A percentile compares a stretch with the other conserved stretches of the same genome.
phyloP scores from a whole-genome alignment of 2,113 vertebrate genomes.

The Callocephalon fimbriatum region DNA sequence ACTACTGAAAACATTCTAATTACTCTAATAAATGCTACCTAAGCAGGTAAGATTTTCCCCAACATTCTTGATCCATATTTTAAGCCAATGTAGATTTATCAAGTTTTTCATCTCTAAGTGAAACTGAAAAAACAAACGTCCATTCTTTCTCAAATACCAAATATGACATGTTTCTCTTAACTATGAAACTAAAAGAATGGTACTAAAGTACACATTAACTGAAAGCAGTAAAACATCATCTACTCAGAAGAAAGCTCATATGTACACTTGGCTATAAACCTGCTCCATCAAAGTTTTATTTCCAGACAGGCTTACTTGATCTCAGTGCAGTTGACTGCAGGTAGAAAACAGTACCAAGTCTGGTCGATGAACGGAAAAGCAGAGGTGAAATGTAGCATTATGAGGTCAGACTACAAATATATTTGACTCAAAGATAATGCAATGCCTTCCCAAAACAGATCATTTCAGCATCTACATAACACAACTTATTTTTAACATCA shows the following conservation, averaged over 20 bases:
- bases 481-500: background rate
- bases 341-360: background rate
- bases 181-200: background rate
- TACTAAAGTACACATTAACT: background rate
- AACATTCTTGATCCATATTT: background rate
- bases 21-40: background rate
- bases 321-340: background rate
- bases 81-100: background rate
- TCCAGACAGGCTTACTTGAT: slow-evolving; percentile 61
- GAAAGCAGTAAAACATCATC: background rate
- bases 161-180: background rate
- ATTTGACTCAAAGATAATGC: background rate
- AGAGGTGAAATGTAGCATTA: background rate
- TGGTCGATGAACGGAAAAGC: accelerated
- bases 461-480: background rate
- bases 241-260: background rate
- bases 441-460: slow-evolving; percentile 8
- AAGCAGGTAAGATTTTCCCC: background rate
- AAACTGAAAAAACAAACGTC: background rate
- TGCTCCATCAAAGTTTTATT: background rate
- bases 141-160: background rate
- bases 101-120: background rate
- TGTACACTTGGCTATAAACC: background rate
- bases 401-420: background rate
- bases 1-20: background rate